Percentiles rank a stretch among this genome's conserved stretches.
Conservation (phyloP, 2,113 vertebrate species). For the Vombatus ursinus region DNA sequence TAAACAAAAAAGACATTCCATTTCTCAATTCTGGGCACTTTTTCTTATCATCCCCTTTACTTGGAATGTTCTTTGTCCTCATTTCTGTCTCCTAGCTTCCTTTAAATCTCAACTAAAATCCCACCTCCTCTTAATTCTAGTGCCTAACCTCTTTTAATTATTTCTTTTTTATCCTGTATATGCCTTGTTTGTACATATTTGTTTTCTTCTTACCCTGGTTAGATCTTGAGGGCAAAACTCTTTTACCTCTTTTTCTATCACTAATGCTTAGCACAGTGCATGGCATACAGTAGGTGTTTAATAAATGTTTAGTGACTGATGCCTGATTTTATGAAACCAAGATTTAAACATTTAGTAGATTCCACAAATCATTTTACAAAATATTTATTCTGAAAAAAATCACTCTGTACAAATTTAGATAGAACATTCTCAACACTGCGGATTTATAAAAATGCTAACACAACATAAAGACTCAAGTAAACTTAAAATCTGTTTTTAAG, state of each 20-base stretch:
- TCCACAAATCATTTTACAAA: constrained; percentile 81
- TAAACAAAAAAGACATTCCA: neutral
- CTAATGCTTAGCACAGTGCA: neutral
- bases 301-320: neutral
- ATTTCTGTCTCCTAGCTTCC: neutral
- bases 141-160: neutral
- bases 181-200: neutral
- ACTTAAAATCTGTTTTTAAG: constrained; percentile 76
- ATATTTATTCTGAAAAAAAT: constrained; percentile 89
- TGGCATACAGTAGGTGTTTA: fast-evolving
- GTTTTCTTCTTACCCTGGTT: neutral
- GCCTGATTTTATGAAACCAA: neutral
- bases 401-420: constrained; percentile 87
- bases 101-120: neutral
- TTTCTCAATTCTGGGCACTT: neutral
- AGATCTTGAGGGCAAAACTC: neutral
- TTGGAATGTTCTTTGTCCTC: neutral
- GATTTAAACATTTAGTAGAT: neutral
- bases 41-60: neutral
- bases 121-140: neutral
- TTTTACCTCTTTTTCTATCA: neutral
- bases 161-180: neutral
- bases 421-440: constrained; percentile 79
- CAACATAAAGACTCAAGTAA: constrained; percentile 74
- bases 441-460: constrained; percentile 84